phyloP scores from a whole-genome alignment of 2,113 vertebrate species.

The Bubalus kerabau region DNA sequence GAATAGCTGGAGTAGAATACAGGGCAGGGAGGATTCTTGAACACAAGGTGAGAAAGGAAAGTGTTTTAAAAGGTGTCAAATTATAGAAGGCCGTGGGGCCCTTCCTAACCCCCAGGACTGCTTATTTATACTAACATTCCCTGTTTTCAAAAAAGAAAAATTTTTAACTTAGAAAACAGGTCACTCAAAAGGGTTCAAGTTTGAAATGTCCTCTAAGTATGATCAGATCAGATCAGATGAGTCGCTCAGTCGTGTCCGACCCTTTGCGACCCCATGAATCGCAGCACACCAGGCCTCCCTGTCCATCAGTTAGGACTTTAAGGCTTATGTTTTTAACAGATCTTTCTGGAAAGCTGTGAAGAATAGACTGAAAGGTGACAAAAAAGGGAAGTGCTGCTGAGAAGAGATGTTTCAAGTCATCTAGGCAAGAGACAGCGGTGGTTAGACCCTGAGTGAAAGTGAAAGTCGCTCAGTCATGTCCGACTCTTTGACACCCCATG shows the following conservation, averaged over 20 bases:
- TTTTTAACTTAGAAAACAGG: not conserved
- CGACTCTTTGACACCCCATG: not conserved
- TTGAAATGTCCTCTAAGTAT: not conserved
- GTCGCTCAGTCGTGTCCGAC: too few species aligned
- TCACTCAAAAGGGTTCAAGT: not conserved
- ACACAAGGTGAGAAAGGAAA: not conserved
- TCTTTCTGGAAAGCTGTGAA: not conserved
- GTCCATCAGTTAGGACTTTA: not conserved
- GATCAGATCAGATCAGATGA: not conserved
- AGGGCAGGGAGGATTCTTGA: not conserved
- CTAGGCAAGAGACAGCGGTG: not conserved
- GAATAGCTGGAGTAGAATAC: not conserved
- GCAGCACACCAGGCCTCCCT: too few species aligned
- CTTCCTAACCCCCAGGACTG: not conserved
- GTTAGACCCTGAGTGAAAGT: not conserved
- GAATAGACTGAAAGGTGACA: not conserved
- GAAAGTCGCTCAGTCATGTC: not conserved
- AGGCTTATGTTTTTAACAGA: not conserved
- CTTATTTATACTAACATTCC: not conserved
- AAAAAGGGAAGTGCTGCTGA: not conserved
- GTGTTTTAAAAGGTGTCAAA: not conserved
- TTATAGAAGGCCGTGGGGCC: not conserved
- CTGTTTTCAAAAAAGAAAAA: not conserved
- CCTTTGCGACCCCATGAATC: too few species aligned
- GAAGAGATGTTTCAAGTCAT: not conserved